Evolutionary conservation across 2,797 vertebrate genomes (phyloP).

Genomic region (Dicrostonyx torquatus): DNA sequence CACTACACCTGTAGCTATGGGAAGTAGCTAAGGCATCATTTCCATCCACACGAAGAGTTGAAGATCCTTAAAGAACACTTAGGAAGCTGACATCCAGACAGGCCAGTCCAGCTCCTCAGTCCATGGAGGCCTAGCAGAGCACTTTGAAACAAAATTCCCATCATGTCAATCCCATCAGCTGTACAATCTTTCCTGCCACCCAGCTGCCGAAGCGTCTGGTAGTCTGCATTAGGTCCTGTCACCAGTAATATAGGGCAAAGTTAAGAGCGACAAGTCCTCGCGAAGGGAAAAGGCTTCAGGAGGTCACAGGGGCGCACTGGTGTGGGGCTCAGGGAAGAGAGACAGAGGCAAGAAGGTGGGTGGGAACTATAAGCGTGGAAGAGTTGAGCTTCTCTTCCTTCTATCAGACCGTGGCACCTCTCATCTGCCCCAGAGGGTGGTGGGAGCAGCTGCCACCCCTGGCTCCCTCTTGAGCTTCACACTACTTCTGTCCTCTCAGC

Average conservation of each 20-base stretch:
- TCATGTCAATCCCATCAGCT: background rate
- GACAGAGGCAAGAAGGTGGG: background rate
- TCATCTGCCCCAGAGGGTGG: background rate
- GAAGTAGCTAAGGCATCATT: background rate
- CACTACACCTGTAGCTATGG: background rate
- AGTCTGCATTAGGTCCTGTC: background rate
- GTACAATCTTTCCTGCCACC: background rate
- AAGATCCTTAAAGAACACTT: background rate
- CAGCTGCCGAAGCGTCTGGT: background rate
- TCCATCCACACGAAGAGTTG: background rate
- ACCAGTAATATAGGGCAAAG: background rate
- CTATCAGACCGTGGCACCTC: background rate
- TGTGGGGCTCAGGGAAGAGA: background rate
- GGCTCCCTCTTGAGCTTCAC: fast-evolving
- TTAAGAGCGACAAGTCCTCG: background rate
- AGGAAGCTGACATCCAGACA: background rate
- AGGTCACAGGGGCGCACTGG: background rate
- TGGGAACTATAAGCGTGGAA: background rate
- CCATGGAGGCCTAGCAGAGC: background rate
- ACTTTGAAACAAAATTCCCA: background rate
- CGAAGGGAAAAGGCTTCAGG: background rate
- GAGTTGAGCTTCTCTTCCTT: background rate
- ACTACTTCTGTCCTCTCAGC: background rate
- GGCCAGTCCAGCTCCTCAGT: background rate
- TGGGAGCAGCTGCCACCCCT: background rate